These are phyloP conservation scores for Eupithecia subumbrata DNA, from an alignment of 2,888 invertebrate species.

Conservation along the genomic window DNA sequence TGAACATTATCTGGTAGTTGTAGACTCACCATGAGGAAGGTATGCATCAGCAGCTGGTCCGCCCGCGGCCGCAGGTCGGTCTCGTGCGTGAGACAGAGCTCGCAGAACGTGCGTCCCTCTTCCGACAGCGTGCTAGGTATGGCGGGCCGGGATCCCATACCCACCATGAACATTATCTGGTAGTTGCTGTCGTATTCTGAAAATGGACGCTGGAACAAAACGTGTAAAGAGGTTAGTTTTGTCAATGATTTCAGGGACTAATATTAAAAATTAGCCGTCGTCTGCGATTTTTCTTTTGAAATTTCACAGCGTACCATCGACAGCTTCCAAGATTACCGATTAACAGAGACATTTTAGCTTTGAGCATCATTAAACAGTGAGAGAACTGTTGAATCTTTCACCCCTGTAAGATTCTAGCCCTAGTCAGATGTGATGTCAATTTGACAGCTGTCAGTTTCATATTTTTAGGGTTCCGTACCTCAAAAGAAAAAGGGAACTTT, in stretches of 20 bases:
- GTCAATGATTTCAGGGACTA: background rate
- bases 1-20: constrained; percentile 95
- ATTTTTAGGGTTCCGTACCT: too few species aligned
- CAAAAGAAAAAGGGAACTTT: too few species aligned
- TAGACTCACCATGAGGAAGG: constrained; percentile 86
- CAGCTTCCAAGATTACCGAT: too few species aligned
- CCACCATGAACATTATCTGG: constrained; percentile 98
- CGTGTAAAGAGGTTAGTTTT: background rate
- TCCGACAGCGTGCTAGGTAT: constrained; percentile 89
- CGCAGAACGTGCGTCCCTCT: constrained; percentile 93
- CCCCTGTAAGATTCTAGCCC: background rate
- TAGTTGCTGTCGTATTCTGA: constrained; percentile 95
- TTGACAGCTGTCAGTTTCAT: background rate
- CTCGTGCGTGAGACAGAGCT: constrained; percentile 92
- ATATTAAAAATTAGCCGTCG: background rate
- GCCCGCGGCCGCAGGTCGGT: constrained; percentile 89
- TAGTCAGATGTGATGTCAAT: background rate
- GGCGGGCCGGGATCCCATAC: constrained; percentile 93
- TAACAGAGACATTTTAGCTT: background rate
- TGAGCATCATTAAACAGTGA: background rate
- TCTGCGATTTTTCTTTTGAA: background rate
- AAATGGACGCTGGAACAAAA: constrained; percentile 90
- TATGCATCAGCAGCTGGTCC: constrained; percentile 87
- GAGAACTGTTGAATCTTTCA: background rate
- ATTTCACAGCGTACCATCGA: background rate